Base-by-base conservation (phyloP, 1,140 invertebrate species). In the Procambarus virginalis region DNA sequence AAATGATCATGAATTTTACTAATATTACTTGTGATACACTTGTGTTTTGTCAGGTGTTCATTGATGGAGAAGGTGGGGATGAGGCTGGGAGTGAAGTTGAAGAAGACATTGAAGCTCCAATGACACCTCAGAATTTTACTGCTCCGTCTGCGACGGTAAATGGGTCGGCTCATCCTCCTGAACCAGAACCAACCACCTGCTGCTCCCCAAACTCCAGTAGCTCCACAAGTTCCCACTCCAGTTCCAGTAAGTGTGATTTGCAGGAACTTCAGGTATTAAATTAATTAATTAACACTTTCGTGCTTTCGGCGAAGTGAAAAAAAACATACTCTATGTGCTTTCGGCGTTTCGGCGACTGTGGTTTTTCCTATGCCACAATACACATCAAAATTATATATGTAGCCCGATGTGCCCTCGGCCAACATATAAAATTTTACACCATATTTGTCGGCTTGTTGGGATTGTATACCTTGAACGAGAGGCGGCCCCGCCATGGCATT, bases 91-190 rank as follows among this genome's bases (percentile, higher is more conserved):
- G 84, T 73, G 91, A 90, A 51, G 89, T 82, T 20, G 86, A 91
- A 60, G 85, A 89, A 49, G 84, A 89, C 6, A 22, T 82, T 9
- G 87, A 92, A 75, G 76, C 73, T 60, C 86, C 83, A 22, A 45
- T 92, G 58, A 88, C 91, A 14, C 91, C 92, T 14, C 92, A 93
- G 85, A 86, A 87, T 51, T 92, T 92, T 77, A 79, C 92, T 8
- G 73, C 91, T 73, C 87, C 92, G 34, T 8, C 45, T 46, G n/a
- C 90, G 81, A 87, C 92, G 2, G 81, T 86, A 3, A 89, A 89
- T 82, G 91, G 86, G 34, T 76, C 86, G 2, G 86, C 89, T 34
- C 87, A 90, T 68, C 75, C 80, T 17, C 85, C 89, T 64, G 90
- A 92, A 80, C 86, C 79, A 46, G 89, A 86, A 81, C 82, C 89